phyloP scores from a whole-genome alignment of 2,113 vertebrate genomes.

The Ctenomys sociabilis region DNA sequence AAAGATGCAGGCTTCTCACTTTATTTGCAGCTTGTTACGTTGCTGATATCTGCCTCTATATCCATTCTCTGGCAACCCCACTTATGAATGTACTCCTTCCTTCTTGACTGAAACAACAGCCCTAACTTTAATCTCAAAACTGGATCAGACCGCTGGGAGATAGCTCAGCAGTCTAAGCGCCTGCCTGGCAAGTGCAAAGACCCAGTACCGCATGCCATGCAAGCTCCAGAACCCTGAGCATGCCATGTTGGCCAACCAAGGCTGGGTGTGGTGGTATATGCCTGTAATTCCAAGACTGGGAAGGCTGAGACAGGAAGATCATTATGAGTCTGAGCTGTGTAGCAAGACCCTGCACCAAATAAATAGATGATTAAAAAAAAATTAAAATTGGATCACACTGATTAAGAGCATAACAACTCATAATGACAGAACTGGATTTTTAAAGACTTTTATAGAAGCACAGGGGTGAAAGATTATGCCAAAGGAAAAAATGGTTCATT shows the following conservation, averaged over 20 bases:
- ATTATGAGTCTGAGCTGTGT: no score
- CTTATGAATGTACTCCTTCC: background rate
- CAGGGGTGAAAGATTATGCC: background rate
- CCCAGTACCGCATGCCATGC: no score
- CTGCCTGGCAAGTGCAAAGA: no score
- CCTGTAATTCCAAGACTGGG: no score
- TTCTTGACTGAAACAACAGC: background rate
- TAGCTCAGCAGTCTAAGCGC: no score
- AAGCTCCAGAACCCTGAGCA: no score
- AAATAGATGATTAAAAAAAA: no score
- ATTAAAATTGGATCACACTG: background rate
- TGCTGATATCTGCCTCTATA: background rate
- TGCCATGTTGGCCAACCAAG: no score
- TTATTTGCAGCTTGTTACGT: background rate
- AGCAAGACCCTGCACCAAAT: no score
- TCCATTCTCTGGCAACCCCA: background rate
- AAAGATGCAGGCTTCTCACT: background rate
- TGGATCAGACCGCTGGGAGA: background rate
- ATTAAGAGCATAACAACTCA: background rate
- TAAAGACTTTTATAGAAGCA: background rate
- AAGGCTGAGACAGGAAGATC: no score
- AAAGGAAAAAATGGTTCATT: constrained; percentile 1
- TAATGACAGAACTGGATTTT: constrained; percentile 1
- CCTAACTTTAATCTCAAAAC: constrained; percentile 42
- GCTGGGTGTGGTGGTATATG: no score